Evolutionary conservation across 1,140 invertebrate genomes (phyloP).

Genomic region (Chelonus insularis): DNA sequence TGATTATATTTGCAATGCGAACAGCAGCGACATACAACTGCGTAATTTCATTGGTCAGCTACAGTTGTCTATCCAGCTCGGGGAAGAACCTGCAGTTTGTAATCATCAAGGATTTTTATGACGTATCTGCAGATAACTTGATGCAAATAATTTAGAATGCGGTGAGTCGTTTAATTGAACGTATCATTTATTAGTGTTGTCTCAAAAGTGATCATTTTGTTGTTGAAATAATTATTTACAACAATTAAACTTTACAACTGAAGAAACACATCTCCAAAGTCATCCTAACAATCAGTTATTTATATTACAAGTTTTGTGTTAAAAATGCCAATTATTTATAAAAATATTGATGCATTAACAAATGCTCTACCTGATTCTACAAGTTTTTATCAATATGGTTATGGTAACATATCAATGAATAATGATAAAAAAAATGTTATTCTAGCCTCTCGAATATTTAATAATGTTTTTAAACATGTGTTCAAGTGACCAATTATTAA

Average conservation of each 20-base stretch:
- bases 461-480: not conserved
- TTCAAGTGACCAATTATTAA: not conserved
- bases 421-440: not conserved
- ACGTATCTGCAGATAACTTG: conserved; percentile 7
- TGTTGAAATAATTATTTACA: too few species aligned
- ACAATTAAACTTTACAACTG: too few species aligned
- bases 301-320: not conserved
- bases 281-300: too few species aligned
- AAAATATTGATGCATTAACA: not conserved
- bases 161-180: not conserved
- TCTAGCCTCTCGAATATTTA: not conserved
- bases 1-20: not conserved
- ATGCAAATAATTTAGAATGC: not conserved
- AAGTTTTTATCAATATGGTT: not conserved
- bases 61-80: not conserved
- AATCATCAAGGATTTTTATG: conserved; percentile 12
- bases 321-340: not conserved
- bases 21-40: not conserved
- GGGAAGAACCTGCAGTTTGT: conserved; percentile 11
- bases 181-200: too few species aligned
- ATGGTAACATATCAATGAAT: conserved; percentile 1
- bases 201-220: too few species aligned
- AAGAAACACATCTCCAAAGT: too few species aligned
- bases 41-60: not conserved
- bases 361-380: not conserved